A percentile compares a stretch with the other conserved stretches of the same genome.
phyloP scores from a whole-genome alignment of 2,113 vertebrate species.

The Pionites leucogaster region DNA sequence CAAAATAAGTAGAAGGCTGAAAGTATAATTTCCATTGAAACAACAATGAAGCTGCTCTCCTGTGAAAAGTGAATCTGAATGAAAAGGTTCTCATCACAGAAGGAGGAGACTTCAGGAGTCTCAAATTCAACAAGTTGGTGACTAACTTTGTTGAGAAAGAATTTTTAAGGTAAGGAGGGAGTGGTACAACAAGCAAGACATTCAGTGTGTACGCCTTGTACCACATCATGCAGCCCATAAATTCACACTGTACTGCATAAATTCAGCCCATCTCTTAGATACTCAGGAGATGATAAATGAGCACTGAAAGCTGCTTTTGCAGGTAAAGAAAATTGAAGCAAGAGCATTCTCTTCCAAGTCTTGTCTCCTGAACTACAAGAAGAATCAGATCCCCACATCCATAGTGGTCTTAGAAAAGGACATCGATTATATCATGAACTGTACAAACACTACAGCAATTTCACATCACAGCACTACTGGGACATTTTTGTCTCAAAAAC shows the following conservation, averaged over 20 bases:
- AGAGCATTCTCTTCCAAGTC: background rate
- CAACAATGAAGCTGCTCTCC: background rate
- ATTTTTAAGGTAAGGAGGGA: background rate
- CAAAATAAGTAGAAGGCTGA: background rate
- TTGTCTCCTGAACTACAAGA: background rate
- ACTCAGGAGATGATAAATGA: background rate
- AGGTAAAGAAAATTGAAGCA: background rate
- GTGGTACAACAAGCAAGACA: background rate
- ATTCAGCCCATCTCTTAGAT: background rate
- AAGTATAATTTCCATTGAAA: background rate
- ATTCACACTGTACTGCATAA: background rate
- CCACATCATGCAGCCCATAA: background rate
- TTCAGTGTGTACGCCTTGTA: rapidly evolving
- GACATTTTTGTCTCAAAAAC: background rate
- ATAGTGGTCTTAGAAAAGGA: background rate
- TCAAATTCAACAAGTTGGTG: background rate
- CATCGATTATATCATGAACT: rapidly evolving
- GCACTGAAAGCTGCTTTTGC: background rate
- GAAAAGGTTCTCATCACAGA: background rate
- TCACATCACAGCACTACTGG: background rate
- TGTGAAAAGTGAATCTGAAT: background rate
- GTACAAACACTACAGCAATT: background rate
- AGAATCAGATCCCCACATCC: background rate
- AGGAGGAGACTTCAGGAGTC: background rate
- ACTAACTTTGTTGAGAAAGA: background rate